phyloP scores from a whole-genome alignment of 2,113 vertebrate species.

The Sarotherodon lohbergeri region DNA sequence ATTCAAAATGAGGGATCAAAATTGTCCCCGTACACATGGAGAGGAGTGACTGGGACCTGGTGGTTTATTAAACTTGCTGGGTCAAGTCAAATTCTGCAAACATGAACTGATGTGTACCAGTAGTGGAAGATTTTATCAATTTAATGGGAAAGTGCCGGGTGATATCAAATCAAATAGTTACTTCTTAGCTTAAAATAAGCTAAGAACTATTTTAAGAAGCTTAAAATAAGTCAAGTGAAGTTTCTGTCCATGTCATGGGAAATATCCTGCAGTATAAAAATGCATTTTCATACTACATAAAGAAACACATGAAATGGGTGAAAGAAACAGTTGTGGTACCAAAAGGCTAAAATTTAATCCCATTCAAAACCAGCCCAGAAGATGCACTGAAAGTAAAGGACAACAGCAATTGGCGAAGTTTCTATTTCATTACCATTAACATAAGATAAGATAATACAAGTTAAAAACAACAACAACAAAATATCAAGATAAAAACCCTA shows the following conservation, averaged over 20 bases:
- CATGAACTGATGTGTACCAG: not conserved
- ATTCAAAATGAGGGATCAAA: not conserved
- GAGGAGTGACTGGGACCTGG: not conserved
- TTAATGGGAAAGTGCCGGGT: not conserved
- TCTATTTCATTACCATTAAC: too few relatives aligned
- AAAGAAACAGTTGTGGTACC: not conserved
- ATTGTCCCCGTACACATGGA: not conserved
- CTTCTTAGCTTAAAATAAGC: not conserved
- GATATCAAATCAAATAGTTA: not conserved
- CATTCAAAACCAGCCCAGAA: not conserved
- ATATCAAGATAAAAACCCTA: not conserved
- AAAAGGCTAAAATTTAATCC: accelerated
- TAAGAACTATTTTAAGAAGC: not conserved
- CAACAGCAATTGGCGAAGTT: too few relatives aligned
- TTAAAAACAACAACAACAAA: not conserved
- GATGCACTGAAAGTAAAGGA: not conserved
- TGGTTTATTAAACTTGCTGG: not conserved
- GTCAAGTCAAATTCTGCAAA: not conserved
- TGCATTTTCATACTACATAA: not conserved
- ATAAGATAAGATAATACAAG: not conserved
- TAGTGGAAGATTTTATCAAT: accelerated
- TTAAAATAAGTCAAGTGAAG: not conserved
- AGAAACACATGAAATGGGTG: not conserved
- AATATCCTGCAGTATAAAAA: accelerated
- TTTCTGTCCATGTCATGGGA: not conserved